Evolutionary conservation across 2,888 invertebrate genomes (phyloP), one percentile per base, ranked within the genome.

Genomic region (Cheilosia vernalis): DNA sequence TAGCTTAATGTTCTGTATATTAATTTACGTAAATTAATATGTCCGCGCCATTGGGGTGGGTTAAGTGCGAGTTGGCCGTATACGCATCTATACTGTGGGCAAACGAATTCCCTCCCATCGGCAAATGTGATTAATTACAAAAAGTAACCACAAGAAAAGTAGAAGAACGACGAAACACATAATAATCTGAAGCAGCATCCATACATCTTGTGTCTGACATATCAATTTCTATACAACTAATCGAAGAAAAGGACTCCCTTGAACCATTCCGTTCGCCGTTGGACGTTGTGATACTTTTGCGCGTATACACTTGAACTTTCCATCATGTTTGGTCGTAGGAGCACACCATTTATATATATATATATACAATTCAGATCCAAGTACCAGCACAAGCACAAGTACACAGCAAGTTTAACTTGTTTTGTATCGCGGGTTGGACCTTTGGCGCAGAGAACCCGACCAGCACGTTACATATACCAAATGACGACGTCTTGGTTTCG

Each of bases 261-360:
- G 63, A 72, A 63, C 30, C 60, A 55, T 42, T 64, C 17, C 49
- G 13, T 53, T 19, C 44, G 24, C 13, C 37, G 66, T n/a, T 17
- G 9, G 27, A 15, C 2, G 37, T 60, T 56, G 37, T 42, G 42
- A 55, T 55, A 67, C 51, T 27, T 42, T 53, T 7, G 55, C 42
- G 63, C 42, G 49, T 61, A 21, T 21, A 77, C 63, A 69, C 58
- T 70, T 81, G 44, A 82, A 72, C 77, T 78, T 72, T 82, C 72
- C 66, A 72, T 61, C 70, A 70, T 67, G 63, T 74, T 81, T 81
- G 42, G 37, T 15, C 42, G 37, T 40, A 7, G 4, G n/a, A 13
- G 19, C 6, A 24, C 51, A 72, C 21, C 19, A 6, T 21, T 21
- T 21, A 21, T 21, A 7, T 3, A 27, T 27, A 4, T 49, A 13